Conservation (phyloP, 2,113 vertebrate species). For the Conger conger region DNA sequence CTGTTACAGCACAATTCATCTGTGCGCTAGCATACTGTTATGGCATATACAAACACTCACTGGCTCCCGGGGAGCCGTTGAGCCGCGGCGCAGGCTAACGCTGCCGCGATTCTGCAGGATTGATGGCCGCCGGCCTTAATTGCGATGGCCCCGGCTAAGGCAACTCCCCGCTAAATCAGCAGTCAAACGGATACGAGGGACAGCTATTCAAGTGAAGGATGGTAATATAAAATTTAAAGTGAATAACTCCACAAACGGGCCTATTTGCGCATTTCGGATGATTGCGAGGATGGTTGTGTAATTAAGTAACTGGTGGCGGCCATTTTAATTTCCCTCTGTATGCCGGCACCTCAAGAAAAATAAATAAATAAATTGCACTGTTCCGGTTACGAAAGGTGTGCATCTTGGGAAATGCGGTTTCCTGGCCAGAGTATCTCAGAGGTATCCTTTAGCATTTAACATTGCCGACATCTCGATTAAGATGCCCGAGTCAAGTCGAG, state of each 20-base stretch:
- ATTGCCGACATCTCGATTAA: no score
- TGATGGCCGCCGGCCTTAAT: neutral
- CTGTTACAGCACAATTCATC: neutral
- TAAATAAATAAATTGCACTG: no score
- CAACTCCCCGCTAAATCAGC: neutral
- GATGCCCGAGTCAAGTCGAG: no score
- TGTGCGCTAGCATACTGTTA: neutral
- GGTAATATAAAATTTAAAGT: neutral
- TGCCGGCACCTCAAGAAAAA: neutral
- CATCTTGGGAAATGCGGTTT: no score
- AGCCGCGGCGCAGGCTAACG: neutral
- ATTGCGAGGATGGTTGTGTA: neutral
- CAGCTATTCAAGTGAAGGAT: neutral
- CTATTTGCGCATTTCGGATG: neutral
- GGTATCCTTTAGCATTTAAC: no score
- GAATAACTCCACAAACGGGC: neutral
- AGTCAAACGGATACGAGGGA: neutral
- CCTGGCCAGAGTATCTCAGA: no score
- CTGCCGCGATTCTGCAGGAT: neutral
- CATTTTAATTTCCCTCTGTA: neutral
- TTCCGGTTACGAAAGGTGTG: no score
- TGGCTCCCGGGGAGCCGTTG: neutral
- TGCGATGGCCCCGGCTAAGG: neutral
- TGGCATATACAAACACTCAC: neutral
- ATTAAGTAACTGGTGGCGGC: neutral